A percentile compares a stretch with the other conserved stretches of the same genome.
Evolutionary conservation across 2,888 invertebrate species (phyloP).

Genomic region (Monochamus alternatus): DNA sequence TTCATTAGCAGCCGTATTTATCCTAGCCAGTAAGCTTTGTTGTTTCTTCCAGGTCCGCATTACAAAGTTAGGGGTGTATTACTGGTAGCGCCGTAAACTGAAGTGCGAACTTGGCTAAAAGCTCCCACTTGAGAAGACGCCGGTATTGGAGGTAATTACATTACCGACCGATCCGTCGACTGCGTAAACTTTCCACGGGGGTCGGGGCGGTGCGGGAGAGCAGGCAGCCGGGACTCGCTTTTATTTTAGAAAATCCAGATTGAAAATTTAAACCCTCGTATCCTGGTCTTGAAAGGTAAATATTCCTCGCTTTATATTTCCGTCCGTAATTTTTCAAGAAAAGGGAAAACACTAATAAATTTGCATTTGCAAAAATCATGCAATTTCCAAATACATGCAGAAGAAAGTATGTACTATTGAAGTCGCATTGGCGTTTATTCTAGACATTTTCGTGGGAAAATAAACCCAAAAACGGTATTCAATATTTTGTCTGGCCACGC

Average conservation of each 20-base stretch:
- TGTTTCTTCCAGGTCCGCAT: conserved; percentile 40
- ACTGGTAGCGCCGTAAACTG: conserved; percentile 66
- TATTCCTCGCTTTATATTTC: conserved; percentile 7
- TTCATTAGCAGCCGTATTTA: conserved; percentile 50
- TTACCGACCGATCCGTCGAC: conserved; percentile 63
- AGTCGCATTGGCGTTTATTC: no score
- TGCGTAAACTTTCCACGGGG: conserved; percentile 53
- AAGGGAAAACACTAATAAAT: neutral
- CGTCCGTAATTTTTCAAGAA: neutral
- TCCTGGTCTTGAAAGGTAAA: conserved; percentile 42
- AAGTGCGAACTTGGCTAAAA: conserved; percentile 67
- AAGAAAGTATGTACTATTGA: no score
- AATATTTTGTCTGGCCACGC: no score
- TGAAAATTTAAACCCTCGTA: conserved; percentile 61
- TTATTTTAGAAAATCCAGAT: conserved; percentile 57
- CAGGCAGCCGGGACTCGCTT: conserved; percentile 44
- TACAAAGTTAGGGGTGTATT: conserved; percentile 62
- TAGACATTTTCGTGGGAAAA: no score
- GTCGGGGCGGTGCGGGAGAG: conserved; percentile 47
- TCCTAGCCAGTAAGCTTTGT: conserved; percentile 42
- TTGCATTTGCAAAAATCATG: no score
- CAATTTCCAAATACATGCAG: no score
- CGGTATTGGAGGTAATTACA: conserved; percentile 65
- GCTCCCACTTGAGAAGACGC: conserved; percentile 64
- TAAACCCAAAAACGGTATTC: no score